Conservation (phyloP, 1,140 invertebrate species). For the Pteromalus puparum region DNA sequence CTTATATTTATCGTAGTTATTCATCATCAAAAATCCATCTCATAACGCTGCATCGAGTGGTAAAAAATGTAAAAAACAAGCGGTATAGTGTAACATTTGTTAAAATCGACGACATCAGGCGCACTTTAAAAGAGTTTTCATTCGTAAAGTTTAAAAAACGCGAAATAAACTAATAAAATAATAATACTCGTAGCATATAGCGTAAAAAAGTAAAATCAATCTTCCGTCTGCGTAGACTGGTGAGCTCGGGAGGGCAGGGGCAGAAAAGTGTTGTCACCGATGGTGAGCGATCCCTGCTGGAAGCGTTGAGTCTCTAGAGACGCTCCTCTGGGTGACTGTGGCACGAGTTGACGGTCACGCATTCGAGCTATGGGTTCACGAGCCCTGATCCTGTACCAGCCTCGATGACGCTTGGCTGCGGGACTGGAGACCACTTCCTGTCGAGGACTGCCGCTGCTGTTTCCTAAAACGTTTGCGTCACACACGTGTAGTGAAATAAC, state of each 20-base stretch:
- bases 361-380: slow-evolving; percentile 64
- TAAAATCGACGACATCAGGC: too few relatives aligned
- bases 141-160: too few relatives aligned
- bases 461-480: neutral
- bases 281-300: slow-evolving; percentile 61
- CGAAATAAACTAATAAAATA: too few relatives aligned
- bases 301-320: slow-evolving; percentile 63
- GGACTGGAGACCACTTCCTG: slow-evolving; percentile 55
- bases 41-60: too few relatives aligned
- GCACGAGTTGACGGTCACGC: slow-evolving; percentile 43
- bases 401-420: slow-evolving; percentile 59
- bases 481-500: neutral
- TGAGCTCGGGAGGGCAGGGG: slow-evolving; percentile 61
- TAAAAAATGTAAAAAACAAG: too few relatives aligned
- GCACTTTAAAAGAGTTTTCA: too few relatives aligned
- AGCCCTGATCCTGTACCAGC: slow-evolving; percentile 64
- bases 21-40: too few relatives aligned
- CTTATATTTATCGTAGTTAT: too few relatives aligned
- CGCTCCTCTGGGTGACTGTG: slow-evolving; percentile 49
- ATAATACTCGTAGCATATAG: too few relatives aligned
- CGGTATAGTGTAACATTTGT: too few relatives aligned
- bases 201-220: neutral
- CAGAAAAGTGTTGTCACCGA: slow-evolving; percentile 59
- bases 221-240: slow-evolving; percentile 59
- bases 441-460: neutral